Conservation (phyloP, 2,113 vertebrate genomes). For the Bothrops jararaca region DNA sequence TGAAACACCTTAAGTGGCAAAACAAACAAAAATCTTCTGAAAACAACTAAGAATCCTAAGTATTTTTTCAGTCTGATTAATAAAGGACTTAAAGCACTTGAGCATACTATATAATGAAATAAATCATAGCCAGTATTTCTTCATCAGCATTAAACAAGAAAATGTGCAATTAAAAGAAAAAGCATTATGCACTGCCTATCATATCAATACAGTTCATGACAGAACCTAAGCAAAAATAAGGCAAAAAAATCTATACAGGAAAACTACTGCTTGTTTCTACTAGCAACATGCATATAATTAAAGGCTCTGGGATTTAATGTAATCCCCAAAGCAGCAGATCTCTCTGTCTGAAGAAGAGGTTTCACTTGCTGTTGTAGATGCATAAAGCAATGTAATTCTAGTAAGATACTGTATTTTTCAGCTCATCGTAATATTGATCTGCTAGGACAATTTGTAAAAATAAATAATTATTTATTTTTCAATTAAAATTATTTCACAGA, state of each 20-base stretch:
- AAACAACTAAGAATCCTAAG: slow-evolving; percentile 30
- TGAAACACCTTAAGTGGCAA: not conserved
- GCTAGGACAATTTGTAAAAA: not conserved
- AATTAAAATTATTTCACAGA: not conserved
- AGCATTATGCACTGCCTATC: not conserved
- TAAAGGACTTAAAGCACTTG: slow-evolving; percentile 12
- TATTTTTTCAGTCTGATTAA: slow-evolving; percentile 41
- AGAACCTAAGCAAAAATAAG: not conserved
- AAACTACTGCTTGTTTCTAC: slow-evolving; percentile 32
- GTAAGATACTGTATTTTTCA: slow-evolving; percentile 39
- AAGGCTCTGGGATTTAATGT: slow-evolving; percentile 39
- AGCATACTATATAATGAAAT: slow-evolving; percentile 32
- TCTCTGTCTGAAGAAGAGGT: slow-evolving; percentile 46
- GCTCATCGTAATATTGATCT: slow-evolving; percentile 56
- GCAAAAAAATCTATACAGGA: not conserved
- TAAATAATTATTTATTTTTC: not conserved
- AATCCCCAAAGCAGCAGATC: slow-evolving; percentile 56
- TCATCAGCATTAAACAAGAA: slow-evolving; percentile 14
- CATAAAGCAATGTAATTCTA: slow-evolving; percentile 55
- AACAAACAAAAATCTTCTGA: slow-evolving; percentile 14
- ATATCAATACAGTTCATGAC: slow-evolving; percentile 12
- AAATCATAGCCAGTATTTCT: not conserved
- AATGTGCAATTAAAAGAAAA: slow-evolving; percentile 25
- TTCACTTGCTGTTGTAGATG: slow-evolving; percentile 41
- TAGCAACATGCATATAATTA: slow-evolving; percentile 54